A percentile compares a stretch with the other conserved stretches of the same genome.
Conservation (phyloP, 2,113 vertebrate species). For the Datnioides undecimradiatus region DNA sequence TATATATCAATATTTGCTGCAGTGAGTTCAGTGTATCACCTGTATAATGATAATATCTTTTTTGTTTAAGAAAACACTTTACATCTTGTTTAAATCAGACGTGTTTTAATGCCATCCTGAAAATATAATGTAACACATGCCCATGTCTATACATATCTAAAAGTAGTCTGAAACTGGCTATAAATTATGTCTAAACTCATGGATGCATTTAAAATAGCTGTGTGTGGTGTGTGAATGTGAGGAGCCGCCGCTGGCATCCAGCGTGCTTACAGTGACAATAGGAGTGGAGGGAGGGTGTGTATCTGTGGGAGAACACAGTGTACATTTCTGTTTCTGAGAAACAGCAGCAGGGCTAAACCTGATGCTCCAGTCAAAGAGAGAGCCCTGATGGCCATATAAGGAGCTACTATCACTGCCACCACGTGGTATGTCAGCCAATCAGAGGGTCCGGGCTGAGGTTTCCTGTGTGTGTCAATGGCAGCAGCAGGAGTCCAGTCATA, state of each 20-base stretch:
- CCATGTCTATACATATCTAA: no score
- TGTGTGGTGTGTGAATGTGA: not conserved
- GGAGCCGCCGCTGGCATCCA: not conserved
- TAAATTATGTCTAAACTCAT: not conserved
- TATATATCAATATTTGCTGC: no score
- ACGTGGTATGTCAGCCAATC: conserved; percentile 67
- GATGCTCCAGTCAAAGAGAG: conserved; percentile 59
- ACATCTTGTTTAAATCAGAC: no score
- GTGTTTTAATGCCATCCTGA: no score
- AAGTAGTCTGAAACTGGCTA: not conserved
- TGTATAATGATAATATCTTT: no score
- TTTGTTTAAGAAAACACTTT: no score
- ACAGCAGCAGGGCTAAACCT: conserved; percentile 57
- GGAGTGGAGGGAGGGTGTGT: conserved; percentile 20
- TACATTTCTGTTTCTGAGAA: conserved; percentile 75
- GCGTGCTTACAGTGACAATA: conserved; percentile 23
- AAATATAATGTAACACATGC: not conserved
- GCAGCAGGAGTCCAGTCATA: conserved; percentile 32
- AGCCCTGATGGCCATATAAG: conserved; percentile 69
- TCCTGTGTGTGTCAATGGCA: conserved; percentile 40
- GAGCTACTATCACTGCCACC: conserved; percentile 65
- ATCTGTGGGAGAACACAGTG: conserved; percentile 61
- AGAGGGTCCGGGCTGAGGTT: not conserved
- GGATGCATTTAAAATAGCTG: not conserved
- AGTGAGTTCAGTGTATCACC: no score